Conservation (phyloP, 2,113 vertebrate species). For the Catharus minimus region DNA sequence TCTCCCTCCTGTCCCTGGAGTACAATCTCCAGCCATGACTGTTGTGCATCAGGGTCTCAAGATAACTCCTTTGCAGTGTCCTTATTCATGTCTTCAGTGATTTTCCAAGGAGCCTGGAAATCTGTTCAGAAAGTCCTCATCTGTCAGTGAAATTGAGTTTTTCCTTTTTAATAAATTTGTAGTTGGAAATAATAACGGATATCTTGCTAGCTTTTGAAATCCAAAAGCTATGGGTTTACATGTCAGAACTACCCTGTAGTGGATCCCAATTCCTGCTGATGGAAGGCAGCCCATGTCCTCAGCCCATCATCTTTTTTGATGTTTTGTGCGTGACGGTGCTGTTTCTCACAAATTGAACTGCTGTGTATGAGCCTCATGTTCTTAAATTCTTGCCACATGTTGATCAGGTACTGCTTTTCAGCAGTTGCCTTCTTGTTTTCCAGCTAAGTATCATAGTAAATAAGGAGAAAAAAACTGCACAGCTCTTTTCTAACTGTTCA, state of each 20-base stretch:
- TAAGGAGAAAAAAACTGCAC: background rate
- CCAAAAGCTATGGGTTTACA: background rate
- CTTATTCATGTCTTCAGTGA: background rate
- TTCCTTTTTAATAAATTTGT: background rate
- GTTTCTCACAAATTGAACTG: background rate
- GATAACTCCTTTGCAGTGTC: background rate
- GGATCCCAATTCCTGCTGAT: background rate
- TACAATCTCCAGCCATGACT: background rate
- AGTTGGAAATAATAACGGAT: background rate
- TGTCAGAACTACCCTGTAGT: background rate
- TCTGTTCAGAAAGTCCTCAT: background rate
- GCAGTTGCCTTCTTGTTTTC: background rate
- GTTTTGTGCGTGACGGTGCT: accelerated
- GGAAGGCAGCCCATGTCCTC: background rate
- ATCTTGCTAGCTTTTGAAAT: background rate
- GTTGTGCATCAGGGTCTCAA: background rate
- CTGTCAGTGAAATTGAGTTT: background rate
- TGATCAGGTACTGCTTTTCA: background rate
- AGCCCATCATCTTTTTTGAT: background rate
- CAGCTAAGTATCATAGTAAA: background rate
- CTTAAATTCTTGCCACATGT: background rate
- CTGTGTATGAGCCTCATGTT: background rate
- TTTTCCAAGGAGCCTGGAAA: background rate
- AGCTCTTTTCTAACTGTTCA: background rate
- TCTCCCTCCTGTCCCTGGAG: background rate